These are phyloP conservation scores for Cryptoblepharus egeriae DNA, from an alignment of 2,797 vertebrate species.

Conservation along the genomic window DNA sequence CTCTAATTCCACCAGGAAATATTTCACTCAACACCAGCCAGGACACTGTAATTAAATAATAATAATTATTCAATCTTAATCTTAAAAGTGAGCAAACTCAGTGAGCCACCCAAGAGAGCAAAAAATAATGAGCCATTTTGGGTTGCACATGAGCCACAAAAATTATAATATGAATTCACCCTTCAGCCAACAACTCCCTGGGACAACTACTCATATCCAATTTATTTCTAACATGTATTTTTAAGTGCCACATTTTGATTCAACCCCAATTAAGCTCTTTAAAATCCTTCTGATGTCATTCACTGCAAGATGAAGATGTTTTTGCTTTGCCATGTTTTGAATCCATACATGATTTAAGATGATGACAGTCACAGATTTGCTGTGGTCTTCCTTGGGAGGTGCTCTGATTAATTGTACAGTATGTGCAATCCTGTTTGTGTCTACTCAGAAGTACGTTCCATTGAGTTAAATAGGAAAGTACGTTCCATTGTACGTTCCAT, in stretches of 20 bases:
- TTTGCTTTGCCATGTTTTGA: too few relatives aligned
- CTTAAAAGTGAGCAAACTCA: too few relatives aligned
- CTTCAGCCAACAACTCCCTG: not conserved
- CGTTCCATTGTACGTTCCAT: too few relatives aligned
- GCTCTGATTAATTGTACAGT: too few relatives aligned
- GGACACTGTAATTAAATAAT: constrained; percentile 82
- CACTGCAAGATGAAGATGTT: too few relatives aligned
- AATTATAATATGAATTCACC: not conserved
- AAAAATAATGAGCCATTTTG: not conserved
- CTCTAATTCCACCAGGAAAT: constrained; percentile 92
- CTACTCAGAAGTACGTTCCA: too few relatives aligned
- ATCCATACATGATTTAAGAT: too few relatives aligned
- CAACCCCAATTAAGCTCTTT: not conserved
- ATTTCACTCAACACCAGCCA: constrained; percentile 95
- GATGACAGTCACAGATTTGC: too few relatives aligned
- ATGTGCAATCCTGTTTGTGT: too few relatives aligned
- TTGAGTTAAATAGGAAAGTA: too few relatives aligned
- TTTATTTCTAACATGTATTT: not conserved
- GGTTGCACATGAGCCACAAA: not conserved
- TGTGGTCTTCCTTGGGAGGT: too few relatives aligned
- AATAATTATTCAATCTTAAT: too few relatives aligned
- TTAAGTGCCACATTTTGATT: not conserved
- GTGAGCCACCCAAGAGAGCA: not conserved
- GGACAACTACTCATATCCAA: not conserved
- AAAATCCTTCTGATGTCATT: not conserved